Percentiles rank a stretch among this genome's conserved stretches.
phyloP scores from a whole-genome alignment of 2,797 vertebrate species.

The Gambelia wislizenii region DNA sequence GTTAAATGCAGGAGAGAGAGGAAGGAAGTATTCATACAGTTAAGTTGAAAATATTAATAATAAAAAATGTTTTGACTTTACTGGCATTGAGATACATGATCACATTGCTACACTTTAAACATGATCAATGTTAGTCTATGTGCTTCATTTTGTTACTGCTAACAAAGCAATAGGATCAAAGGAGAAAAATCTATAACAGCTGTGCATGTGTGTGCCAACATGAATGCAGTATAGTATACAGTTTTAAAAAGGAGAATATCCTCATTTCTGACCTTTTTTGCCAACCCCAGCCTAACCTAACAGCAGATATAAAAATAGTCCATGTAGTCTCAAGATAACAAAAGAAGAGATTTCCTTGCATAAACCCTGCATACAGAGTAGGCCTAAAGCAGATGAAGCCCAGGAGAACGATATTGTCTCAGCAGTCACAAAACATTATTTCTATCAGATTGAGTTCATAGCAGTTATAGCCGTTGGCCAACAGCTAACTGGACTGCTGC shows the following conservation, averaged over 20 bases:
- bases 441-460: slow-evolving; percentile 27
- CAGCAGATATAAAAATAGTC: slow-evolving; percentile 11
- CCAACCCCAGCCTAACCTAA: not conserved
- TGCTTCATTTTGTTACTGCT: not conserved
- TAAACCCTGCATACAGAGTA: slow-evolving; percentile 11
- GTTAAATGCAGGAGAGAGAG: too few species aligned
- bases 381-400: slow-evolving; percentile 34
- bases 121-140: not conserved
- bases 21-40: too few species aligned
- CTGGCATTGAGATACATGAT: not conserved
- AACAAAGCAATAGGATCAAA: not conserved
- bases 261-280: not conserved
- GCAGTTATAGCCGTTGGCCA: slow-evolving; percentile 40
- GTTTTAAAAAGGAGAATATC: not conserved
- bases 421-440: slow-evolving; percentile 42
- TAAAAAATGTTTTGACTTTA: not conserved
- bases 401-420: slow-evolving; percentile 17
- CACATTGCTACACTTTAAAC: not conserved
- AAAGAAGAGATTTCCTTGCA: slow-evolving; percentile 43
- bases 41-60: too few species aligned
- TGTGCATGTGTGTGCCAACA: not conserved
- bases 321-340: not conserved
- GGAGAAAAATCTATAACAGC: not conserved
- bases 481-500: slow-evolving; percentile 13
- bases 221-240: not conserved